These are phyloP conservation scores for Sterna hirundo DNA, from an alignment of 2,113 vertebrate genomes.

Conservation along the genomic window DNA sequence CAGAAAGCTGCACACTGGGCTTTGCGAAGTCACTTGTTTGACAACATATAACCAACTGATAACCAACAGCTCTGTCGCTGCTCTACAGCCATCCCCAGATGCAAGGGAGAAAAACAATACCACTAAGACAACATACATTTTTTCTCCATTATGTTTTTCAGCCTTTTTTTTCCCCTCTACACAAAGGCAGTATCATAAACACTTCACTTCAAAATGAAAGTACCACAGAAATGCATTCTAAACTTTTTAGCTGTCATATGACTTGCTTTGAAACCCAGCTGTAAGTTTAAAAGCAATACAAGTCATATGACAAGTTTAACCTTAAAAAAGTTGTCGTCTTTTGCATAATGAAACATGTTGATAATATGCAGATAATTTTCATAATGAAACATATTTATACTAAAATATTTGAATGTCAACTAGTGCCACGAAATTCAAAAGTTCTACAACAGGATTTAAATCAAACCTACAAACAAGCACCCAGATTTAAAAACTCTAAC, in stretches of 20 bases:
- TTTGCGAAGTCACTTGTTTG: background rate
- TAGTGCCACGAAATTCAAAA: background rate
- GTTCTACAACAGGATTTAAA: background rate
- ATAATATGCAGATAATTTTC: background rate
- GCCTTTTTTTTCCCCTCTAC: background rate
- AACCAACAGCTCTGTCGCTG: background rate
- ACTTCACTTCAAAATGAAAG: background rate
- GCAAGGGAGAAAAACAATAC: background rate
- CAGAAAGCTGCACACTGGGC: background rate
- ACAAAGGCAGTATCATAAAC: background rate
- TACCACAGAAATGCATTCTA: background rate
- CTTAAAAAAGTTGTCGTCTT: background rate
- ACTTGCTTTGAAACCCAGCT: background rate
- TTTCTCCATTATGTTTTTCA: background rate
- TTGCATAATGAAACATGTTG: too few species aligned
- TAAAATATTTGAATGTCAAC: background rate
- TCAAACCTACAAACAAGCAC: background rate
- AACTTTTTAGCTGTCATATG: background rate
- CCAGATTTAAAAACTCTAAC: background rate
- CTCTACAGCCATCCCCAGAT: background rate
- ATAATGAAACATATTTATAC: background rate
- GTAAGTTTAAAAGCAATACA: background rate
- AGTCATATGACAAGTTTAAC: background rate
- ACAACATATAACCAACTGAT: background rate
- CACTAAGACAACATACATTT: background rate